Conservation (phyloP, 2,888 invertebrate species). For the Geotrupes spiniger region DNA sequence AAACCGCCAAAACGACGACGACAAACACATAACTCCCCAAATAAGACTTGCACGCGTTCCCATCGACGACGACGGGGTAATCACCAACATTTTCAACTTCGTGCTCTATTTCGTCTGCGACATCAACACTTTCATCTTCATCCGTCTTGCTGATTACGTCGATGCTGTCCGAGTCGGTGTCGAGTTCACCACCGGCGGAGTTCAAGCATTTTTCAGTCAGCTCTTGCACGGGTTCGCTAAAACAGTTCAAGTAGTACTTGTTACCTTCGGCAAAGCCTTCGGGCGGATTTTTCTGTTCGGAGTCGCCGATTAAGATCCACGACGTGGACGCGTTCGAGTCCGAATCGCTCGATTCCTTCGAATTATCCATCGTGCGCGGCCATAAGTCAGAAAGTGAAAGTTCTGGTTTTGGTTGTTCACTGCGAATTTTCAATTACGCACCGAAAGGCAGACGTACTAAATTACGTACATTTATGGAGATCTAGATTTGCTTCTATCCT, state of each 20-base stretch:
- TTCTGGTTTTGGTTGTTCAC: no score
- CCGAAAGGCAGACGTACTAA: no score
- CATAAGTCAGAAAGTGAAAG: no score
- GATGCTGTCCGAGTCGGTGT: constrained; percentile 30
- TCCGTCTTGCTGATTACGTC: constrained; percentile 33
- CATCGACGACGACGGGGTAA: neutral
- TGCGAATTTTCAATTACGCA: no score
- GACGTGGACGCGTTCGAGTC: constrained; percentile 25
- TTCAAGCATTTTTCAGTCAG: constrained; percentile 21
- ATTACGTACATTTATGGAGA: no score
- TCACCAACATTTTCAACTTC: neutral
- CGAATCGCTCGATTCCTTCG: constrained; percentile 18
- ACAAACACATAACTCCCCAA: neutral
- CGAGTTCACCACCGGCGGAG: constrained; percentile 20
- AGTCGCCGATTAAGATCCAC: constrained; percentile 25
- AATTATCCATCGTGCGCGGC: no score
- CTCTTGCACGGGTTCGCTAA: constrained; percentile 22
- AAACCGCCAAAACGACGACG: neutral
- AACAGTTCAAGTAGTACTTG: constrained; percentile 23
- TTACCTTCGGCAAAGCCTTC: constrained; percentile 11
- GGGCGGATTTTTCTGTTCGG: constrained; percentile 3
- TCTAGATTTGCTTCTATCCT: no score
- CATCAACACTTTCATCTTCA: constrained; percentile 5
- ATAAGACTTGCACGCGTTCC: no score
- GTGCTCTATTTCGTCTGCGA: constrained; percentile 14